Evolutionary conservation across 1,140 invertebrate species (phyloP).

Genomic region (Pteromalus puparum): DNA sequence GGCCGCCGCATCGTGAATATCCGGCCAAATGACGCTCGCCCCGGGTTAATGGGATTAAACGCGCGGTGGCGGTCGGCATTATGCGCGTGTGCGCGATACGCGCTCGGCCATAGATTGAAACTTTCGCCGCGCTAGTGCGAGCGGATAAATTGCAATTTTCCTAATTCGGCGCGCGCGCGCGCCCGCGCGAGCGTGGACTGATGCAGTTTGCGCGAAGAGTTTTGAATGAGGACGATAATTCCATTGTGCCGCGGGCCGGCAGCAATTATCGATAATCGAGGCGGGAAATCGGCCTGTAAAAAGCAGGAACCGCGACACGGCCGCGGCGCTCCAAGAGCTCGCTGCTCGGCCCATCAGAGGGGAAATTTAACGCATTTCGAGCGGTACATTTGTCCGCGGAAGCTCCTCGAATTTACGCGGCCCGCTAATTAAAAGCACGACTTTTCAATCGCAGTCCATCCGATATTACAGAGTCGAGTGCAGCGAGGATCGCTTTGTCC

Average conservation of each 20-base stretch:
- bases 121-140: not conserved
- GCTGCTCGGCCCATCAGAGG: not conserved
- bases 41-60: conserved; percentile 16
- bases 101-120: not conserved
- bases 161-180: not conserved
- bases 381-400: too few relatives aligned
- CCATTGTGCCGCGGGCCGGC: not conserved
- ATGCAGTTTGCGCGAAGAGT: conserved; percentile 2
- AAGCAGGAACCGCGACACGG: not conserved
- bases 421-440: too few relatives aligned
- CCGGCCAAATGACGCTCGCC: not conserved
- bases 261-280: not conserved
- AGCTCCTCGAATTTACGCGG: too few relatives aligned
- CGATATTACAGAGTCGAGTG: not conserved
- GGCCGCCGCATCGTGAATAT: not conserved
- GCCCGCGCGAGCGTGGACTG: not conserved
- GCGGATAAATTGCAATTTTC: conserved; percentile 30
- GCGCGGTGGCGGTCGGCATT: not conserved
- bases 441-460: not conserved
- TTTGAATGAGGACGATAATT: not conserved
- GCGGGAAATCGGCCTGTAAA: not conserved
- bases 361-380: conserved; percentile 18
- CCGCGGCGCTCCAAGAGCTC: too few relatives aligned
- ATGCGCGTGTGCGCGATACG: not conserved
- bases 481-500: too few relatives aligned